phyloP scores from a whole-genome alignment of 2,797 vertebrate genomes.

The Aotus griseimembra region DNA sequence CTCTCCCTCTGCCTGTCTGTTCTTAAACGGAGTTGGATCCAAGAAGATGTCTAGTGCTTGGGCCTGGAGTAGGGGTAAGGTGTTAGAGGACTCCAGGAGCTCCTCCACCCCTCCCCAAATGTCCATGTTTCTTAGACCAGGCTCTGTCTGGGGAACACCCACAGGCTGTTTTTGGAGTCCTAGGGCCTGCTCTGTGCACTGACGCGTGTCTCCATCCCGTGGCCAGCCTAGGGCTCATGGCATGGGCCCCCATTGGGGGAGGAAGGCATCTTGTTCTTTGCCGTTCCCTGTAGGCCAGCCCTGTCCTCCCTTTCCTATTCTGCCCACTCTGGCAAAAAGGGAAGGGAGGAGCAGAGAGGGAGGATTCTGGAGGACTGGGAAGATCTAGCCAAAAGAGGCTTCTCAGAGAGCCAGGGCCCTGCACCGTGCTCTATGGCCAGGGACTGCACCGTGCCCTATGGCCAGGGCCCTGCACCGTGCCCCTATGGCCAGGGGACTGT shows the following conservation, averaged over 20 bases:
- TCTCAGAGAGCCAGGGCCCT: background rate
- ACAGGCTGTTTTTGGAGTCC: background rate
- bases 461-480: background rate
- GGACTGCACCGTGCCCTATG: background rate
- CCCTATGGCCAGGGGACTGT: background rate
- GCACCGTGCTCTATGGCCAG: background rate
- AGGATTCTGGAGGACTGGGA: background rate
- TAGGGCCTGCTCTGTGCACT: conserved; percentile 9
- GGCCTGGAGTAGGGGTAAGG: background rate
- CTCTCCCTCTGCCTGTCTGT: conserved; percentile 58
- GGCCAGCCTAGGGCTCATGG: background rate
- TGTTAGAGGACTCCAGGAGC: conserved; percentile 5
- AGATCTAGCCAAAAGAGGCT: conserved; percentile 36
- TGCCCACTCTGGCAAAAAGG: background rate
- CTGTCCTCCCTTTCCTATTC: background rate
- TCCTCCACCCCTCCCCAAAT: background rate
- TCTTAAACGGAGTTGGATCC: conserved; percentile 52
- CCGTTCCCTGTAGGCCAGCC: conserved; percentile 5
- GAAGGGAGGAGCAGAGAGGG: conserved; percentile 24
- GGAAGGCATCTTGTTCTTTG: background rate
- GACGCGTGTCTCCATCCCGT: background rate
- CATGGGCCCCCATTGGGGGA: background rate
- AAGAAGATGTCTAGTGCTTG: conserved; percentile 34
- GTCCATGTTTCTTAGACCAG: background rate
- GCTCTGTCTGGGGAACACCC: background rate